These are phyloP conservation scores for Glandiceps talaboti DNA, from an alignment of 53 echinoderm and acorn worm genomes.

Conservation along the genomic window DNA sequence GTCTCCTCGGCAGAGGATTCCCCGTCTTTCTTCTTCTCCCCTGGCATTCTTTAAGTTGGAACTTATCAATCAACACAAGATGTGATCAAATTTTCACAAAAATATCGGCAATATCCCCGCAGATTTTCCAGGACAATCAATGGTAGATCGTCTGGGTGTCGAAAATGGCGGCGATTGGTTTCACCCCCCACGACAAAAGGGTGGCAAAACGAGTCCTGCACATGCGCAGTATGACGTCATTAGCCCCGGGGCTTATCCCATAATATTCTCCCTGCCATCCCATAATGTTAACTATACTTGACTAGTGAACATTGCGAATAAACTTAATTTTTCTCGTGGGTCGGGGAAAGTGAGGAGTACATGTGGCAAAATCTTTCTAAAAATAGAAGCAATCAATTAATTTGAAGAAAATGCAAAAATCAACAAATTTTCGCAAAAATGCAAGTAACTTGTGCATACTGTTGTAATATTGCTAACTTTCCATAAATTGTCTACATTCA, in stretches of 20 bases:
- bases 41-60: neutral
- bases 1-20: neutral
- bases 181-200: conserved; percentile 99
- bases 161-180: conserved; percentile 21
- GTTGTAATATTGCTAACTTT: no score
- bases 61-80: neutral
- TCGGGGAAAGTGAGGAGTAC: no score
- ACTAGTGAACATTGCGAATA: no score
- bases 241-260: conserved; percentile 88
- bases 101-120: neutral
- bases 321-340: no score
- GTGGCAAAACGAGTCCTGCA: conserved; percentile 81
- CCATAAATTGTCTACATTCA: no score
- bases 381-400: no score
- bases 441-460: no score
- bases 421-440: no score
- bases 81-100: neutral
- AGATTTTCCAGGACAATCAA: conserved; percentile 15
- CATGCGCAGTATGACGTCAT: conserved; percentile 99
- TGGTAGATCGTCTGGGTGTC: conserved; percentile 39
- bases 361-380: no score
- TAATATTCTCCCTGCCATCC: conserved; percentile 98
- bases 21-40: neutral
- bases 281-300: conserved; percentile 99
- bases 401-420: no score